Conservation (phyloP, 2,888 invertebrate species). For the Lasioglossum oenotherae region DNA sequence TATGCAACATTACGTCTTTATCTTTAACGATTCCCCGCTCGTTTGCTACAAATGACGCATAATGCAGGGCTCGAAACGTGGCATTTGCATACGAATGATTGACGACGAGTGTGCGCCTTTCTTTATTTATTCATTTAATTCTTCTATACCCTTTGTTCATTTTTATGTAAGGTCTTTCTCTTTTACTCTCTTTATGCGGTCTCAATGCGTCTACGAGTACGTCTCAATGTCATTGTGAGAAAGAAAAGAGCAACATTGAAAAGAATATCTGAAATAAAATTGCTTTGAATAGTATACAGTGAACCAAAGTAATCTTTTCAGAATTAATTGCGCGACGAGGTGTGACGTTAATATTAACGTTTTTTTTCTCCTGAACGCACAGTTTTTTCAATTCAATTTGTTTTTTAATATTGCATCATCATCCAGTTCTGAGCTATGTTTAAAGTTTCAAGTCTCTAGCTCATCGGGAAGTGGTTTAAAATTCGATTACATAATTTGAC, state of each 20-base stretch:
- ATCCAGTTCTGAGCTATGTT: too few relatives aligned
- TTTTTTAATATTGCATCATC: too few relatives aligned
- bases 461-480: too few relatives aligned
- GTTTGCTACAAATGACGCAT: conserved; percentile 47
- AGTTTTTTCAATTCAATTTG: too few relatives aligned
- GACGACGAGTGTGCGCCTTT: conserved; percentile 33
- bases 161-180: background rate
- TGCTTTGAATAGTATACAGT: background rate
- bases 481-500: too few relatives aligned
- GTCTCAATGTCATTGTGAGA: background rate
- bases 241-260: background rate
- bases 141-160: background rate
- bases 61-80: conserved; percentile 57
- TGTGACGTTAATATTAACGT: too few relatives aligned
- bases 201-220: background rate
- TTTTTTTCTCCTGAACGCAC: too few relatives aligned
- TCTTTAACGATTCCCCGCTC: conserved; percentile 39
- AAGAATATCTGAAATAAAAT: background rate
- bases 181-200: background rate
- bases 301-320: too few relatives aligned
- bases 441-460: too few relatives aligned
- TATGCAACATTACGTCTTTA: conserved; percentile 40
- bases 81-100: conserved; percentile 64
- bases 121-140: background rate
- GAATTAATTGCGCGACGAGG: too few relatives aligned